Evolutionary conservation across 1,140 invertebrate genomes (phyloP).

Genomic region (Lepidurus packardi): DNA sequence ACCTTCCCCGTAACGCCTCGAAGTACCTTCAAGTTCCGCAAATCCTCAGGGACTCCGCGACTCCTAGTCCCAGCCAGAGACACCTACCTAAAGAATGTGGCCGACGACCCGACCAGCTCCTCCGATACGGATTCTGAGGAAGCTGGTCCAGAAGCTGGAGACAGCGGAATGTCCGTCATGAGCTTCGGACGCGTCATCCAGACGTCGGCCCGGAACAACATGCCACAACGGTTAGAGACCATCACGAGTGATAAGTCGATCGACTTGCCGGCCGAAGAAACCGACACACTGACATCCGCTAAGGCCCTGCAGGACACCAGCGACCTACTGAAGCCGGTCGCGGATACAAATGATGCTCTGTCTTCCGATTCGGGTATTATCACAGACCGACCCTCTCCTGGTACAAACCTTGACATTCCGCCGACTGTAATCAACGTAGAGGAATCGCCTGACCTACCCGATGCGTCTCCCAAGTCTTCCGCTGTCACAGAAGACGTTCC

Average conservation of each 20-base stretch:
- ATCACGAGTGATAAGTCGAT: not conserved
- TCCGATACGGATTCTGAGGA: not conserved
- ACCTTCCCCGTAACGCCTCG: not conserved
- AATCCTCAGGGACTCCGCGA: not conserved
- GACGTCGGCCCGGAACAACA: not conserved
- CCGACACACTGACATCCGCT: not conserved
- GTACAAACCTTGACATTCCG: not conserved
- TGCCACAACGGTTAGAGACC: not conserved
- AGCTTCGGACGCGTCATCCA: not conserved
- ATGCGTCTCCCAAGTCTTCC: not conserved
- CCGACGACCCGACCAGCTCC: not conserved
- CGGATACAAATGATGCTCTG: not conserved
- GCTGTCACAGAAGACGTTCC: not conserved
- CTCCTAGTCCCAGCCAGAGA: not conserved
- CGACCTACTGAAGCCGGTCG: not conserved
- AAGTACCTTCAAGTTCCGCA: not conserved
- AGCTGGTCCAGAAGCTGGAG: not conserved
- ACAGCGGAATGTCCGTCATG: not conserved
- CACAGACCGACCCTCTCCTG: not conserved
- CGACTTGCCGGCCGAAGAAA: not conserved
- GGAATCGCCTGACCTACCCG: not conserved
- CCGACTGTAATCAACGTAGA: not conserved
- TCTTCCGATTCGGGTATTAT: slow-evolving; percentile 1
- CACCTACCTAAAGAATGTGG: not conserved
- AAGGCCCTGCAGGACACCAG: not conserved